A percentile compares a stretch with the other conserved stretches of the same genome.
phyloP scores from a whole-genome alignment of 2,888 invertebrate genomes.

The Ametastegia equiseti region DNA sequence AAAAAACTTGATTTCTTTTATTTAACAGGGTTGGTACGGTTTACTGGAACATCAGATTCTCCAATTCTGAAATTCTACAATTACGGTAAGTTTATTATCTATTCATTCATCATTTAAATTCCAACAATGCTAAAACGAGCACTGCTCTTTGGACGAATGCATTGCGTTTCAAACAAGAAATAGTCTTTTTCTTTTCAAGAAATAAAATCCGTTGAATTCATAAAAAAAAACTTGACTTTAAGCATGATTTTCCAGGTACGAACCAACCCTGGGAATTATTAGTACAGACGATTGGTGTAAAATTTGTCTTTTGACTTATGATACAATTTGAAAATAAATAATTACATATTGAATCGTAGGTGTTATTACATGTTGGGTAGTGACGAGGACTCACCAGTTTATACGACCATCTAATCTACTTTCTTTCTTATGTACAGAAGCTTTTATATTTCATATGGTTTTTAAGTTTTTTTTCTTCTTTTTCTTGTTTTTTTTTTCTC shows the following conservation, averaged over 20 bases:
- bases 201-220: neutral
- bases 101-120: no score
- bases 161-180: neutral
- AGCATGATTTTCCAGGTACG: neutral
- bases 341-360: neutral
- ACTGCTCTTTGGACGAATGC: no score
- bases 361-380: neutral
- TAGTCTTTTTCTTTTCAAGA: no score
- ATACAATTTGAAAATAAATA: conserved; percentile 29
- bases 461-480: neutral
- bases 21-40: neutral
- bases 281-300: neutral
- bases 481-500: neutral
- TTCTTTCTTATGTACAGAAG: conserved; percentile 21
- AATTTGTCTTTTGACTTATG: conserved; percentile 24
- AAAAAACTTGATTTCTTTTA: neutral
- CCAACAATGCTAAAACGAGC: no score
- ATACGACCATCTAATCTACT: conserved; percentile 18
- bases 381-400: conserved; percentile 7
- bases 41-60: neutral
- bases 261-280: neutral
- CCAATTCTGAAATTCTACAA: neutral
- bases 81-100: neutral
- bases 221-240: no score
- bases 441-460: neutral